A percentile compares a stretch with the other conserved stretches of the same genome.
Evolutionary conservation across 2,797 vertebrate genomes (phyloP).

Genomic region (Helostoma temminkii): DNA sequence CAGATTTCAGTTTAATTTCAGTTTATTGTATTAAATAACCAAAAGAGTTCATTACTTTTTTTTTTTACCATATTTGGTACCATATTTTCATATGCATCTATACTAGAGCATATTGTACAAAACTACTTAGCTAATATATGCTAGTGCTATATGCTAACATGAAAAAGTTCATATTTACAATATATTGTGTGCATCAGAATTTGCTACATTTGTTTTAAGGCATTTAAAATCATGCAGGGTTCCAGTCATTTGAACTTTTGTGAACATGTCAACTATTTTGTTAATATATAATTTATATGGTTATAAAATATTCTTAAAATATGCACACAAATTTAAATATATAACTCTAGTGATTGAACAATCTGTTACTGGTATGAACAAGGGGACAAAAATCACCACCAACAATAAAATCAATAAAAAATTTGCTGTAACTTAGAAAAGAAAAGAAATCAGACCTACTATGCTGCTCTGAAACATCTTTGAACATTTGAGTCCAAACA

Average conservation of each 20-base stretch:
- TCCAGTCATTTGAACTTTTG: neutral
- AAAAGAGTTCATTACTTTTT: no score
- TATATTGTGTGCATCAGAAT: no score
- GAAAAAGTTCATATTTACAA: neutral
- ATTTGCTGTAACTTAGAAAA: neutral
- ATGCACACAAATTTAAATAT: neutral
- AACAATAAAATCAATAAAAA: neutral
- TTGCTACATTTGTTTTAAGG: neutral
- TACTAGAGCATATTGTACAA: no score
- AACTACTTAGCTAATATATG: no score
- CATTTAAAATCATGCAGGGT: neutral
- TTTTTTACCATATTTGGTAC: no score
- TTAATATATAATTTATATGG: neutral
- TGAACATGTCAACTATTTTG: neutral
- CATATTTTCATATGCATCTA: neutral
- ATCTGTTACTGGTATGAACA: no score
- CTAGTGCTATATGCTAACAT: no score
- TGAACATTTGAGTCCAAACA: conserved; percentile 11
- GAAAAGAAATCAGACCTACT: neutral
- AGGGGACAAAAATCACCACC: no score
- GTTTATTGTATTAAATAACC: no score
- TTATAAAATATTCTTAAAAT: neutral
- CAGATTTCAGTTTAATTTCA: no score
- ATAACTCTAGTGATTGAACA: neutral
- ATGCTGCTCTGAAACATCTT: neutral